Percentiles rank a stretch among this genome's conserved stretches.
Conservation (phyloP, 1,140 invertebrate species). For the Helicorthomorpha holstii region DNA sequence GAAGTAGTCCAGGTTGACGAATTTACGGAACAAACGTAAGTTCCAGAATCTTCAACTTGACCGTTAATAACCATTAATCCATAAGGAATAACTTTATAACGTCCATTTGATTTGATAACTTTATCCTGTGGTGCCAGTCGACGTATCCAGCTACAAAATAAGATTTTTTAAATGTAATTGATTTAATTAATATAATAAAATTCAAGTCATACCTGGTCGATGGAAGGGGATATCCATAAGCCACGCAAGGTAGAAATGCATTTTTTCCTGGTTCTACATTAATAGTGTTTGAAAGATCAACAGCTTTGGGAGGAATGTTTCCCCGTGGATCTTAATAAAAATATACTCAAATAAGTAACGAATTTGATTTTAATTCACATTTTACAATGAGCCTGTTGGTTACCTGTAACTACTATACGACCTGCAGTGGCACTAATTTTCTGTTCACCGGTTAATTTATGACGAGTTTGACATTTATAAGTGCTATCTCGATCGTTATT, state of each 20-base stretch:
- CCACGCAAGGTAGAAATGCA: not conserved
- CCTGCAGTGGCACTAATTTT: slow-evolving; percentile 82
- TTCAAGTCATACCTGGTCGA: not conserved
- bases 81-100: not conserved
- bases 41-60: not conserved
- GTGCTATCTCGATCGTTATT: slow-evolving; percentile 77
- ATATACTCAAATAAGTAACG: not conserved
- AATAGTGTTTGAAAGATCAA: not conserved
- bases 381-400: slow-evolving; percentile 23
- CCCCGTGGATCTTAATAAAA: not conserved
- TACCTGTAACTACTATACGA: slow-evolving; percentile 87
- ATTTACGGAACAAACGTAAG: not conserved
- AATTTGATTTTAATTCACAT: not conserved
- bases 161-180: too few species aligned
- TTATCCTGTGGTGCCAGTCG: not conserved
- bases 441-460: slow-evolving; percentile 81
- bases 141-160: not conserved
- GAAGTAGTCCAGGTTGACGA: not conserved
- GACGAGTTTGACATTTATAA: slow-evolving; percentile 85
- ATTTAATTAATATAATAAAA: not conserved
- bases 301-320: not conserved
- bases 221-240: not conserved
- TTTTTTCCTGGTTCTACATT: not conserved
- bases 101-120: not conserved
- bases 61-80: not conserved